Conservation (phyloP, 2,113 vertebrate genomes). For the Cyprinus carpio region DNA sequence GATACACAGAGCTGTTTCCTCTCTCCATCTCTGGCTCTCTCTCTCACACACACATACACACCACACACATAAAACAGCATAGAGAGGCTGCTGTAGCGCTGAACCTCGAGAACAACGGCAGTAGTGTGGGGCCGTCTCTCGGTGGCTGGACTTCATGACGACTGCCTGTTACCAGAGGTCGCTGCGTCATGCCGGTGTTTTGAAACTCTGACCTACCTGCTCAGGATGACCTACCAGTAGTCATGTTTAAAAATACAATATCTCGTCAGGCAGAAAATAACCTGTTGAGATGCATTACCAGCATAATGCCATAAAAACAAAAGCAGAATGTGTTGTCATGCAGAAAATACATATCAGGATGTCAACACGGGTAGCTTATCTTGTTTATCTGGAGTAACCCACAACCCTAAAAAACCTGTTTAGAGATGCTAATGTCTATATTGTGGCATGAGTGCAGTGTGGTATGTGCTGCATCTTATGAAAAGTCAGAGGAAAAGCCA, state of each 20-base stretch:
- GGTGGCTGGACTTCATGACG: slow-evolving; percentile 37
- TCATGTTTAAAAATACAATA: slow-evolving; percentile 9
- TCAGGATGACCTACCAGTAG: background rate
- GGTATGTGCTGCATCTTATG: background rate
- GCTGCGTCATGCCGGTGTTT: slow-evolving; percentile 20
- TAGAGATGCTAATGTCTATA: background rate
- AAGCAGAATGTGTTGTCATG: background rate
- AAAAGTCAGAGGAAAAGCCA: background rate
- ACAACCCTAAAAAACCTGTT: background rate
- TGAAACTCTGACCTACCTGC: slow-evolving; percentile 2
- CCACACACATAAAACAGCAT: slow-evolving; percentile 50
- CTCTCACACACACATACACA: slow-evolving; percentile 31
- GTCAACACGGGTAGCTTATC: background rate
- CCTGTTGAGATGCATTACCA: slow-evolving; percentile 7
- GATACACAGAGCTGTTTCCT: slow-evolving; percentile 48
- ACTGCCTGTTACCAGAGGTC: slow-evolving; percentile 19
- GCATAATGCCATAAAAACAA: background rate
- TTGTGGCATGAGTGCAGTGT: background rate
- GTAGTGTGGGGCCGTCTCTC: slow-evolving; percentile 53
- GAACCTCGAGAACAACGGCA: slow-evolving; percentile 50
- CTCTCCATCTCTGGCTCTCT: slow-evolving; percentile 13
- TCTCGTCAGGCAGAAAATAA: slow-evolving; percentile 5
- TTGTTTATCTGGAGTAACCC: background rate
- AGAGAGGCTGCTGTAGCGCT: slow-evolving; percentile 51
- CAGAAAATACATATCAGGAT: background rate